A percentile compares a stretch with the other conserved stretches of the same genome.
Conservation (phyloP, 2,888 invertebrate species). For the Anticlea derivata region DNA sequence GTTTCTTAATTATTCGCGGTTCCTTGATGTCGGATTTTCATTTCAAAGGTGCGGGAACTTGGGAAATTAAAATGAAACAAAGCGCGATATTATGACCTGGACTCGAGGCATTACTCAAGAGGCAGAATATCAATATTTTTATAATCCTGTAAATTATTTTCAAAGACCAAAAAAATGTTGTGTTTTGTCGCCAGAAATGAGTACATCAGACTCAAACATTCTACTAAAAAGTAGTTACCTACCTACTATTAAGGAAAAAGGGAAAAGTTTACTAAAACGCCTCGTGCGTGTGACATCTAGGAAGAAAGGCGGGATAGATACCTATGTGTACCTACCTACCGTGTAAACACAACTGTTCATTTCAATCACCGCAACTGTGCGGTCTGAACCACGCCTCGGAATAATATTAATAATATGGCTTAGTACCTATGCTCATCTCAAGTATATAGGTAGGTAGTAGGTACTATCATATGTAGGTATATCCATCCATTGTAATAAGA, state of each 20-base stretch:
- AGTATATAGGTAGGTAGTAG: background rate
- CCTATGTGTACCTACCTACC: too few species aligned
- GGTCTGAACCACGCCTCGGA: background rate
- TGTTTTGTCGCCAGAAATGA: too few species aligned
- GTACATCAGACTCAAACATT: background rate
- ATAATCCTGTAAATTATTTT: too few species aligned
- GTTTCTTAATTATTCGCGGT: conserved; percentile 31
- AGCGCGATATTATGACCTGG: conserved; percentile 4
- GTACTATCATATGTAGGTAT: background rate
- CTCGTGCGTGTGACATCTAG: background rate
- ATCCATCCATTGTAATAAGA: conserved; percentile 3
- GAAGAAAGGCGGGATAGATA: background rate
- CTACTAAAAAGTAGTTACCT: too few species aligned
- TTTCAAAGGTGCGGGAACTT: conserved; percentile 22
- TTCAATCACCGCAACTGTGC: background rate
- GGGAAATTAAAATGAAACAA: conserved; percentile 22
- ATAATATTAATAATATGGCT: background rate
- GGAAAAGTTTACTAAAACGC: background rate
- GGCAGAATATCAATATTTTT: too few species aligned
- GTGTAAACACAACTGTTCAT: background rate
- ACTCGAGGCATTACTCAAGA: too few species aligned
- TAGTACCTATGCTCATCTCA: background rate
- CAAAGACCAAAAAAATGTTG: too few species aligned
- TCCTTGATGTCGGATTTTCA: conserved; percentile 20
- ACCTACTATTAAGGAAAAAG: background rate